A percentile compares a stretch with the other conserved stretches of the same genome.
phyloP scores from a whole-genome alignment of 2,113 vertebrate species.

The Pollimyrus isidori region DNA sequence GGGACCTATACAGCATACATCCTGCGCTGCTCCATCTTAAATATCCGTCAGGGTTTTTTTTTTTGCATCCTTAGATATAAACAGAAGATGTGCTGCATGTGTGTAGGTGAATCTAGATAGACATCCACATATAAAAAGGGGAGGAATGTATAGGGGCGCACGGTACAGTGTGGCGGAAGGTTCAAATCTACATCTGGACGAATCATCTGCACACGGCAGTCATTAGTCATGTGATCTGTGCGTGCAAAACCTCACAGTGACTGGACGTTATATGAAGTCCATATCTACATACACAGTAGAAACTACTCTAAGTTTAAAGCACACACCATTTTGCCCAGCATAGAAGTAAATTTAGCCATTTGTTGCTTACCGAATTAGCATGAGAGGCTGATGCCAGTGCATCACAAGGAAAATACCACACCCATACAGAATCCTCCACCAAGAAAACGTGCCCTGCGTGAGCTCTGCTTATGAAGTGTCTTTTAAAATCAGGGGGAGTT shows the following conservation, averaged over 20 bases:
- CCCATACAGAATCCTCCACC: background rate
- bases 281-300: background rate
- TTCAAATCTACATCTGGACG: background rate
- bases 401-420: background rate
- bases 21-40: background rate
- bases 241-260: background rate
- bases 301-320: background rate
- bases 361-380: background rate
- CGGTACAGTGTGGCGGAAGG: background rate
- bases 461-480: background rate
- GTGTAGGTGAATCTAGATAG: background rate
- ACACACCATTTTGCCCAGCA: background rate
- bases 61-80: background rate
- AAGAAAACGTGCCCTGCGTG: background rate
- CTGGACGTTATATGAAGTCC: background rate
- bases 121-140: background rate
- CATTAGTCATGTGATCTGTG: conserved; percentile 21
- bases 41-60: background rate
- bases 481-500: conserved; percentile 17
- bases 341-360: background rate
- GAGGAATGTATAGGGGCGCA: background rate
- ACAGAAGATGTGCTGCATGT: background rate
- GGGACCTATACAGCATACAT: background rate
- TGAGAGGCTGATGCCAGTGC: background rate
- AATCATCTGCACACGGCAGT: conserved; percentile 42